Evolutionary conservation across 2,888 invertebrate genomes (phyloP).

Genomic region (Hecatera dysodea): DNA sequence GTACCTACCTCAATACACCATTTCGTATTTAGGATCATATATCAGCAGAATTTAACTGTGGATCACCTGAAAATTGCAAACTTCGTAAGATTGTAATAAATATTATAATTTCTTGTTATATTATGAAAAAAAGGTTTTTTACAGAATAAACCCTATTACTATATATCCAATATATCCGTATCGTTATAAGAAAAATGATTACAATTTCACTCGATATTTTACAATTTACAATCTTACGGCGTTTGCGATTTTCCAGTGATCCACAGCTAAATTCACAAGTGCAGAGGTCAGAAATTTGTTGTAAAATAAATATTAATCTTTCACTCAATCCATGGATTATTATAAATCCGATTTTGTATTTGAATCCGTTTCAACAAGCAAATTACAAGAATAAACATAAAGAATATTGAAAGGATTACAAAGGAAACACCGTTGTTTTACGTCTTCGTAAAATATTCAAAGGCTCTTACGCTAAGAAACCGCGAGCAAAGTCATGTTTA

Average conservation of each 20-base stretch:
- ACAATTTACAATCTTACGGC: no score
- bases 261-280: no score
- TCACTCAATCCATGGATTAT: neutral
- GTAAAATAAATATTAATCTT: neutral
- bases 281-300: neutral
- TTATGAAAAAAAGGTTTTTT: no score
- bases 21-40: slow-evolving; percentile 53
- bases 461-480: slow-evolving; percentile 28
- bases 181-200: no score
- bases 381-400: slow-evolving; percentile 18
- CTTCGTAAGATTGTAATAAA: no score
- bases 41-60: slow-evolving; percentile 35
- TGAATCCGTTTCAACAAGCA: slow-evolving; percentile 2
- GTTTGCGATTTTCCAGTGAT: no score
- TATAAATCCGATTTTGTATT: slow-evolving; percentile 1
- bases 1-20: slow-evolving; percentile 62
- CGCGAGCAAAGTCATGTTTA: slow-evolving; percentile 41
- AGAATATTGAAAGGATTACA: slow-evolving; percentile 15
- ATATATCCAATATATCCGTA: no score
- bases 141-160: no score
- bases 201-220: no score
- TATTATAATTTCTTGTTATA: no score
- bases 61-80: no score
- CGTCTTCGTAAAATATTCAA: slow-evolving; percentile 21
- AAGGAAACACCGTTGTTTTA: slow-evolving; percentile 15